Evolutionary conservation across 2,113 vertebrate species (phyloP).

Genomic region (Phasianus colchicus): DNA sequence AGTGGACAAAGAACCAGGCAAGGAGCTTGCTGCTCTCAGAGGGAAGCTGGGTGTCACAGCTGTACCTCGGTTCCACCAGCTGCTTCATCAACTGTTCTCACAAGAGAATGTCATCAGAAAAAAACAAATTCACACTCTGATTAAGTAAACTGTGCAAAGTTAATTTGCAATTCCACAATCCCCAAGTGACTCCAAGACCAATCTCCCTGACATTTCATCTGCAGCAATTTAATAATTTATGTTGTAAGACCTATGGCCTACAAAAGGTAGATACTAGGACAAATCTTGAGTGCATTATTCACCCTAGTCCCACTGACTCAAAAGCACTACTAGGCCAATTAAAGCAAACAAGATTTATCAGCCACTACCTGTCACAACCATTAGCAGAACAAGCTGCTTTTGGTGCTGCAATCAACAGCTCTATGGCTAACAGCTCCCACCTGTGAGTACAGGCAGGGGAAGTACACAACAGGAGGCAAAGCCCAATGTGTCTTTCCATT

Average conservation of each 20-base stretch:
- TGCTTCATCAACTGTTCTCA: not conserved
- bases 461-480: not conserved
- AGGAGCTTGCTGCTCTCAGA: not conserved
- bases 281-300: not conserved
- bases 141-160: constrained; percentile 23
- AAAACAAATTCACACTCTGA: constrained; percentile 17
- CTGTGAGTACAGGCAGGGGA: not conserved
- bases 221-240: not conserved
- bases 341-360: constrained; percentile 20
- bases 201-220: not conserved
- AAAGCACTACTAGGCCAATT: constrained; percentile 5
- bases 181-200: not conserved
- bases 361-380: not conserved
- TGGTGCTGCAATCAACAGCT: not conserved
- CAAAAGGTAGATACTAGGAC: not conserved
- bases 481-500: not conserved
- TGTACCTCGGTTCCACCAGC: not conserved
- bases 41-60: not conserved
- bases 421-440: not conserved
- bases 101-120: not conserved
- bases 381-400: not conserved
- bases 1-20: not conserved
- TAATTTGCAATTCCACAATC: not conserved
- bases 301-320: not conserved
- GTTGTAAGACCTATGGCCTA: not conserved